These are phyloP conservation scores for Drymodes brunneopygia DNA, from an alignment of 2,113 vertebrate genomes.

Conservation along the genomic window DNA sequence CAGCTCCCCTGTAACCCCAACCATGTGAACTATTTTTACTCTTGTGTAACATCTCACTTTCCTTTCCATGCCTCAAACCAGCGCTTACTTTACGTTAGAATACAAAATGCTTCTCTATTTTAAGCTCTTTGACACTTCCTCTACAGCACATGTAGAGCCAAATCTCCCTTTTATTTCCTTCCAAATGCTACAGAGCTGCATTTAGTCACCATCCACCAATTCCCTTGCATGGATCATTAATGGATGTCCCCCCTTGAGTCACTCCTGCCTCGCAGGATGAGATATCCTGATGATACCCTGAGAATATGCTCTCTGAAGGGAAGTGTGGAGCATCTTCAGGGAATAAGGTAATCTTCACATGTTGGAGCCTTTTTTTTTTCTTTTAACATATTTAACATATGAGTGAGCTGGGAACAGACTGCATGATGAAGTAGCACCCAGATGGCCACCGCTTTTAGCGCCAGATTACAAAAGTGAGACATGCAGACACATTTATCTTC, in stretches of 20 bases:
- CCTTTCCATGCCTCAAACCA: background rate
- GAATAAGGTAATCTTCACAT: background rate
- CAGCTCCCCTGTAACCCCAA: background rate
- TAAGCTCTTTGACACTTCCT: conserved; percentile 24
- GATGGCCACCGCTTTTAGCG: conserved; percentile 58
- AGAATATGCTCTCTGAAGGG: background rate
- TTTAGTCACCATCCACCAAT: background rate
- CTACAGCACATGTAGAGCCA: conserved; percentile 3
- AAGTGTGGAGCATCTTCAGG: background rate
- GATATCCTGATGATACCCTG: background rate
- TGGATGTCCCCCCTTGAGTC: background rate
- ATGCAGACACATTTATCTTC: conserved; percentile 56
- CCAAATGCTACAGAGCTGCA: background rate
- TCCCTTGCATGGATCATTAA: background rate
- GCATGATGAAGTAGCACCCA: conserved; percentile 44
- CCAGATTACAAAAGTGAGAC: conserved; percentile 61
- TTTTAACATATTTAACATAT: conserved; percentile 26
- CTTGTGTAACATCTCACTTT: background rate
- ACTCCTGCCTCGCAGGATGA: background rate
- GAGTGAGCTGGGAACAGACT: conserved; percentile 54
- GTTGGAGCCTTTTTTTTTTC: background rate
- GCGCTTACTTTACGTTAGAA: conserved; percentile 2
- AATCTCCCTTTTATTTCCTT: background rate
- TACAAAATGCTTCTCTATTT: background rate
- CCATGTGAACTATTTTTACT: background rate